A percentile compares a stretch with the other conserved stretches of the same genome.
Evolutionary conservation across 2,113 vertebrate species (phyloP).

Genomic region (Aptenodytes patagonicus): DNA sequence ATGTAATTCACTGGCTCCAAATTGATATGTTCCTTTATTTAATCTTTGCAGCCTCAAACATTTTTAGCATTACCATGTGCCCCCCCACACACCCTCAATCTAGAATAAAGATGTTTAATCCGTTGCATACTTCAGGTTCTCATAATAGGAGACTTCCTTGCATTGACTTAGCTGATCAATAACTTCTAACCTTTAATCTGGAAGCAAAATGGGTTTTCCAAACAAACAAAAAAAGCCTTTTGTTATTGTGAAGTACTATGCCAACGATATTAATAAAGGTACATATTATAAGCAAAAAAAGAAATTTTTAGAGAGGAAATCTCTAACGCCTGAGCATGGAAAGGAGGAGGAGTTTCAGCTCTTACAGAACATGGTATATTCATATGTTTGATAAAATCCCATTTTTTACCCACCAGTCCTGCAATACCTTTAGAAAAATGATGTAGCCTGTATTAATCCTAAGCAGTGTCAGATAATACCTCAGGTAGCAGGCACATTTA

Average conservation of each 20-base stretch:
- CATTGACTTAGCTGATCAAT: constrained; percentile 61
- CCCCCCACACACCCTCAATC: constrained; percentile 1
- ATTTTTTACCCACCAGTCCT: neutral
- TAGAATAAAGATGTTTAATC: constrained; percentile 73
- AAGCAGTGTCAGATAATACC: neutral
- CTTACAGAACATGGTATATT: neutral
- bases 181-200: constrained; percentile 69
- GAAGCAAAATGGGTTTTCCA: constrained; percentile 67
- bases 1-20: constrained; percentile 85
- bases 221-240: constrained; percentile 45
- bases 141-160: constrained; percentile 66
- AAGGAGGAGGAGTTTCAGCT: neutral
- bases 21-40: constrained; percentile 85
- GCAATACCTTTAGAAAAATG: neutral
- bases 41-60: constrained; percentile 82
- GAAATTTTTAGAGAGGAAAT: neutral
- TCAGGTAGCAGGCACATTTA: neutral
- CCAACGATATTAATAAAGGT: constrained; percentile 1
- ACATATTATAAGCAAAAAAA: neutral
- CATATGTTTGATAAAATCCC: neutral
- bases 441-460: neutral
- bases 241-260: constrained; percentile 20
- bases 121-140: constrained; percentile 70
- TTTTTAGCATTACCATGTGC: constrained; percentile 77
- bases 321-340: neutral